Base-by-base conservation (phyloP, 2,797 vertebrate species). In the Sardinella longiceps region DNA sequence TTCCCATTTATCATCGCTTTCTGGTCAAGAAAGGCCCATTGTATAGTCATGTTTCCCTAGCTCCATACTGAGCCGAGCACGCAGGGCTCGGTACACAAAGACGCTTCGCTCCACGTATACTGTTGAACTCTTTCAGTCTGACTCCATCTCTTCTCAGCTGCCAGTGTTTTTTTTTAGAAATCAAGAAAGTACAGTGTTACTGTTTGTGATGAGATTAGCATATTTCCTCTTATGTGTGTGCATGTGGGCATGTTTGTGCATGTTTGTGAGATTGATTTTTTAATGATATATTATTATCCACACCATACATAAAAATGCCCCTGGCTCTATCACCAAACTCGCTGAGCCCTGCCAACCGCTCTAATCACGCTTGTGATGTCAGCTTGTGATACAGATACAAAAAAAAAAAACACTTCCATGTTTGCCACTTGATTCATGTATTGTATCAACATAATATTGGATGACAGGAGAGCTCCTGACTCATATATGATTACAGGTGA, bases 1-100 rank as follows among this genome's bases (percentile, higher is more conserved):
- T 89, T 89, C 85, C 80, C 83, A 91, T 92, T 88, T 85, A 92
- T 94, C 90, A 87, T 88, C 86, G 90, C 91, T 89, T 89, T 88
- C 87, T 82, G 56, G 85, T 86, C 60, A 88, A 88, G n/a, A 51
- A 18, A 77, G 70, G 33, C 70, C 66, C 15, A 6, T 20, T 15
- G 33, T 20, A 23, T 20, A 20, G 51, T 5, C 6, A 20, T 77
- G 37, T 23, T 18, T 20, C 70, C 37, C 3, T 1, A 7, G 70
- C 66, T 30, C 66, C 14, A 20, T 51, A 15, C 3, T 6, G 66
- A 20, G 66, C 33, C 33, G 4, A 74, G 30, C 63, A 70, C 14
- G 14, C 30, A 2, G 33, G 5, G 70, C 28, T 39, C 15, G 11
- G 30, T 70, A 77, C 70, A 77, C 70, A 77, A 2, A 77, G 70